Conservation (phyloP, 2,888 invertebrate genomes). For the Ellobium chinense region DNA sequence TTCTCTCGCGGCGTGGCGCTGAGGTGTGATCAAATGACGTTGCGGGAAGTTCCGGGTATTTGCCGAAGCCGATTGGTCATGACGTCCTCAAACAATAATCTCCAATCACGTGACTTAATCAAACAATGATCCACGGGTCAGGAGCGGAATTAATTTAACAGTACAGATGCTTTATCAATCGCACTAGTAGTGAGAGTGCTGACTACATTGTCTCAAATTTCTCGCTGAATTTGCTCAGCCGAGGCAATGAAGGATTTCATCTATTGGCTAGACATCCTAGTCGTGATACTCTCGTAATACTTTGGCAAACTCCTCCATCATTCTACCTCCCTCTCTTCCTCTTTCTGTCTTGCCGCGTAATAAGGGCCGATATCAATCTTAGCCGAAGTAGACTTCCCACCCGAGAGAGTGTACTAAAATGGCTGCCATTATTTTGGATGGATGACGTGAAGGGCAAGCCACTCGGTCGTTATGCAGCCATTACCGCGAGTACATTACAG, state of each 20-base stretch:
- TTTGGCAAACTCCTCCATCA: too few relatives aligned
- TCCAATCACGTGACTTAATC: slow-evolving; percentile 33
- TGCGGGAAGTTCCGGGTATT: slow-evolving; percentile 16
- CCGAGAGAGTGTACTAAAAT: too few relatives aligned
- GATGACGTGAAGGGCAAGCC: too few relatives aligned
- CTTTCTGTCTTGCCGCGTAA: too few relatives aligned
- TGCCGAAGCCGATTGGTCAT: slow-evolving; percentile 39
- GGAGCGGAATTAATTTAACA: slow-evolving; percentile 24
- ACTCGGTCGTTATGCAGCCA: too few relatives aligned
- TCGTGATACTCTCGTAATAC: too few relatives aligned
- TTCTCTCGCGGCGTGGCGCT: not conserved
- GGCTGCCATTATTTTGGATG: too few relatives aligned
- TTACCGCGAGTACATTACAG: too few relatives aligned
- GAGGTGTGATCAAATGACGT: slow-evolving; percentile 36
- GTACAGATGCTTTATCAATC: slow-evolving; percentile 17
- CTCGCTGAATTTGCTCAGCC: not conserved
- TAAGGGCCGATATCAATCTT: too few relatives aligned
- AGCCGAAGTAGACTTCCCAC: too few relatives aligned
- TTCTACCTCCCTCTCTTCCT: too few relatives aligned
- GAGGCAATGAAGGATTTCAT: not conserved
- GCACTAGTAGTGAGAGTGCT: not conserved
- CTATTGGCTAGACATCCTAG: not conserved
- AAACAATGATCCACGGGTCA: slow-evolving; percentile 20
- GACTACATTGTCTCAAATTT: slow-evolving; percentile 20
- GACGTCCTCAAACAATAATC: slow-evolving; percentile 39